A percentile compares a stretch with the other conserved stretches of the same genome.
Conservation (phyloP, 2,113 vertebrate species). For the Heterocephalus glaber region DNA sequence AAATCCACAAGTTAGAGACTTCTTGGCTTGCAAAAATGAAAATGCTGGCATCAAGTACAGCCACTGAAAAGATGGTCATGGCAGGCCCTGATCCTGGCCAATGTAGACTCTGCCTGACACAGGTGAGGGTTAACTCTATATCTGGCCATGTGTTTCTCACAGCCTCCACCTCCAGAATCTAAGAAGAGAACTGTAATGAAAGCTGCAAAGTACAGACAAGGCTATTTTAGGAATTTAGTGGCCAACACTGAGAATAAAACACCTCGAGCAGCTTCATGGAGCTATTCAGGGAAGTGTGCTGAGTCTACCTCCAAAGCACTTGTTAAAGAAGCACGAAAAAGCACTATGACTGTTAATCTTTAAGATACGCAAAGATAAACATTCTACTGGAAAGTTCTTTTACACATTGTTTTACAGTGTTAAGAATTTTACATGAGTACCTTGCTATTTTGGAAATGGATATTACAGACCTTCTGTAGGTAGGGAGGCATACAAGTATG, state of each 20-base stretch:
- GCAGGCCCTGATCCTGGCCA: too few relatives aligned
- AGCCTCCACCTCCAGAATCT: background rate
- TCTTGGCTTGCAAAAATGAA: background rate
- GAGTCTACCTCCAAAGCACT: background rate
- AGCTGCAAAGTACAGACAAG: background rate
- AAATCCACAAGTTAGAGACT: background rate
- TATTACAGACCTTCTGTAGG: background rate
- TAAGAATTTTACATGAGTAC: background rate
- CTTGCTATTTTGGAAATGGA: background rate
- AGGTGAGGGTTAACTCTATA: background rate
- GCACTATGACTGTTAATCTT: background rate
- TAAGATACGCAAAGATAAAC: background rate
- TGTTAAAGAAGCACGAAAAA: background rate
- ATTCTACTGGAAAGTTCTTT: background rate
- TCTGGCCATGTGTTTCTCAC: background rate
- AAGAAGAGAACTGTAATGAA: background rate
- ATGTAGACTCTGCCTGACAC: background rate
- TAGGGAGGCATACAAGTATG: background rate
- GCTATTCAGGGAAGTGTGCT: background rate
- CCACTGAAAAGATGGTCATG: background rate
- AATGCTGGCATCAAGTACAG: background rate
- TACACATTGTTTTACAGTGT: background rate
- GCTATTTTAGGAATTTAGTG: background rate
- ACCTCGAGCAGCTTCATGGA: background rate
- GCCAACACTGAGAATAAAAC: background rate